phyloP scores from a whole-genome alignment of 2,113 vertebrate genomes.

The Steatornis caripensis region DNA sequence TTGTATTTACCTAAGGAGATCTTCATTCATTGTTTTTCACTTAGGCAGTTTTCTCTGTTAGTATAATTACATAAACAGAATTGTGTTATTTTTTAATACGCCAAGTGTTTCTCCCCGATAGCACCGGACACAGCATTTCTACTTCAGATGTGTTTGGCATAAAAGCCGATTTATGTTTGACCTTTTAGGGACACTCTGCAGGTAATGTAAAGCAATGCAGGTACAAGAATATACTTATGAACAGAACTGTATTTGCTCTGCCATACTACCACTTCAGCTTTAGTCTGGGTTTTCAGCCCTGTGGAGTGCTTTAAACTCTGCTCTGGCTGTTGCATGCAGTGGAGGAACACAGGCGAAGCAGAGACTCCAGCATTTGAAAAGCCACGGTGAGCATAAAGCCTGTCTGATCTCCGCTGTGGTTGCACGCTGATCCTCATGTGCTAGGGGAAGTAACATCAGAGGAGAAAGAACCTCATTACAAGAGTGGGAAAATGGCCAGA shows the following conservation, averaged over 20 bases:
- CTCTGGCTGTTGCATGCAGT: background rate
- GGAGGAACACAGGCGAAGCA: background rate
- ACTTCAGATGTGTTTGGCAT: background rate
- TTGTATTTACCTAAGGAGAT: background rate
- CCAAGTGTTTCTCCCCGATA: background rate
- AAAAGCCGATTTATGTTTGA: background rate
- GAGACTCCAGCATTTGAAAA: background rate
- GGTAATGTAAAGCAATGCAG: background rate
- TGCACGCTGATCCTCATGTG: background rate
- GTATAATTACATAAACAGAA: background rate
- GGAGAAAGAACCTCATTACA: background rate
- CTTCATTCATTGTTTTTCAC: background rate
- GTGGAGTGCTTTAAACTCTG: background rate
- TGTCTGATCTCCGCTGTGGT: background rate
- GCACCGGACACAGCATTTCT: background rate
- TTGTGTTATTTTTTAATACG: background rate
- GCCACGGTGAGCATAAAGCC: background rate
- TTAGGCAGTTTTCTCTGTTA: background rate
- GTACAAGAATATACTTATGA: background rate
- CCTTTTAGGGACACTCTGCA: background rate
- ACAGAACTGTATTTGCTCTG: background rate
- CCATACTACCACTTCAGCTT: background rate
- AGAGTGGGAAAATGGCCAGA: background rate
- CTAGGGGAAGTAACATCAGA: background rate
- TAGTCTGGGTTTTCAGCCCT: background rate